Base-by-base conservation (phyloP, 2,797 vertebrate species). In the Hypotaenidia philippensis region DNA sequence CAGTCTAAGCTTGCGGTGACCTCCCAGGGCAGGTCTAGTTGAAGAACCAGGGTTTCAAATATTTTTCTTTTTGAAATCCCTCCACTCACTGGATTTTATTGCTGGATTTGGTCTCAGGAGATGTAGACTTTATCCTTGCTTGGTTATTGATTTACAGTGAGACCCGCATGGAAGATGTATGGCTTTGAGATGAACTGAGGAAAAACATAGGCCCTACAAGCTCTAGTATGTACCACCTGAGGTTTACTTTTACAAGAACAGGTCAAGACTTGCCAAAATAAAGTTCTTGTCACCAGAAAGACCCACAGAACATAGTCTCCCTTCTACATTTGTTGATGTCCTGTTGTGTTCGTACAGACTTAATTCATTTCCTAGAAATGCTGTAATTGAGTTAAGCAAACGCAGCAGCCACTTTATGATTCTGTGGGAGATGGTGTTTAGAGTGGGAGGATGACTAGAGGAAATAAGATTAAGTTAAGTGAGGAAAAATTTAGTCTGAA, bases 341-440 rank as follows among this genome's bases (percentile, higher is more conserved):
- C 22, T 70, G 1, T 22, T 81, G 91, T 74, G 45, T 61, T 89
- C 49, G 21, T 60, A 29, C 14, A 66, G 32, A 8, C 19, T 36
- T 36, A 88, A 79, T 52, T 84, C 1, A 77, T 63, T 86, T 92
- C 56, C 55, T 79, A 76, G 81, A 90, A 95, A 90, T 77, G 76
- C 3, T 74, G 52, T 56, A 88, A 89, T 16, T 83, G 55, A 88
- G 57, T 82, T 87, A 79, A 69, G 49, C 59, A 77, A 95, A 84
- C 47, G 79, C 66, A 87, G 81, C 66, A 87, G 52, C 60, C 75
- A 79, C 83, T 95, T 94, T 66, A 77, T 88, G 80, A 77, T 82
- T 91, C 68, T 82, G 83, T 93, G 71, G 90, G 86, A 96, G 86
- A 74, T 69, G n/a, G 29, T 95, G 83, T 87, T 93, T 94, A 68